Evolutionary conservation across 2,113 vertebrate species (phyloP), one percentile per base, ranked within the genome.

Genomic region (Buteo buteo): DNA sequence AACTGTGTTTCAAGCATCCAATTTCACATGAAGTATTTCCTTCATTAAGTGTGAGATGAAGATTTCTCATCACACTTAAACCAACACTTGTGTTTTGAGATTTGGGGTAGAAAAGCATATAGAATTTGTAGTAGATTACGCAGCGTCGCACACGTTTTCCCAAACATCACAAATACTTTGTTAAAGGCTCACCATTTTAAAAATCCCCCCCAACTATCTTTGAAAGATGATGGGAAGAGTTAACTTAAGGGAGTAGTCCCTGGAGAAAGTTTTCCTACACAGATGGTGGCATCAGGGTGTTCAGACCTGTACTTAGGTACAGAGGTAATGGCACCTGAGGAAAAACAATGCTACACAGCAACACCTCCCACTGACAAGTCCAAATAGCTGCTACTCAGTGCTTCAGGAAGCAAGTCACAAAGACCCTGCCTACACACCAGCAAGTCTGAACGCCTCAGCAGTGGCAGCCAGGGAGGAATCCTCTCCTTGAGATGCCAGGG

Each of bases 101-200:
- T 47, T 58, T 74, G 22, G 34, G 47, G 29, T 66, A 64, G 40
- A 77, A 59, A 80, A 79, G 17, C 13, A 16, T 29, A 82, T 36
- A 36, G 31, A 77, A 73, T 73, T 82, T 0, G 26, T 3, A 86
- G 21, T 28, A 72, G 66, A 66, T 29, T 20, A 38, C 2, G 3
- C 25, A 57, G 52, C 0, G 0, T 13, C 1, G 0, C 34, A 36
- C 24, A 74, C 0, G 1, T 40, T 81, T 91, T 61, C 40, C 28
- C n/a, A 77, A 61, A 52, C 15, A 7, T 31, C 6, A 4, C 24
- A 71, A 82, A 47, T 17, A 32, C 26, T 54, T 45, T 49, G 14
- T 50, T 44, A 67, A 66, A 84, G 50, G 22, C 10, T 71, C 47
- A 58, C 8, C 16, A 59, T 54, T 70, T 61, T 11, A 93, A 92